Base-by-base conservation (phyloP, 2,113 vertebrate species). In the Varanus salvator region DNA sequence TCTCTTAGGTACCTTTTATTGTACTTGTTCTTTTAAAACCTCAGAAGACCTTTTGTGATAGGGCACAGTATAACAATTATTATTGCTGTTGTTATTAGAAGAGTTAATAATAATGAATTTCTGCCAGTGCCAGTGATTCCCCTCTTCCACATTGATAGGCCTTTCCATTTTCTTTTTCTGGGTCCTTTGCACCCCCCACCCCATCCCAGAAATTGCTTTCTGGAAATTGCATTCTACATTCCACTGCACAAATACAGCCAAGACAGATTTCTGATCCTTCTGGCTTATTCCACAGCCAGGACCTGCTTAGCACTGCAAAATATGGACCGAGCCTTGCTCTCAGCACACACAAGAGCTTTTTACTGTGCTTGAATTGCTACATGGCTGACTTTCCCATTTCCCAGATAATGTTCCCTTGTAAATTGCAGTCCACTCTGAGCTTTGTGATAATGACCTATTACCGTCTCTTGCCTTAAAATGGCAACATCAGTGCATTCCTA, bases 401-500 rank as follows among this genome's bases (percentile, higher is more conserved):
- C 86, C 23, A 78, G 57, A 84, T 91, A 91, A 87, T 71, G 38
- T 92, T 91, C 4, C 34, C 19, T 74, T 27, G 2, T 52, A 71
- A 27, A 31, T 29, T 75, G 1, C 48, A 78, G 27, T 23, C 48
- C 38, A 80, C 34, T 85, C 9, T 6, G 83, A 83, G 44, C 57
- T 60, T 80, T 0, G 80, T 34, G 27, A 17, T 19, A 83, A 5
- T 75, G 8, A 68, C 80, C 90, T 84, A 74, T 90, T 87, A 92
- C 12, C 77, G 34, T n/a, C 80, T 48, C 15, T 9, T 85, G 69
- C n/a, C 89, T 91, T 85, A 69, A 93, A 94, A 76, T 50, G 12
- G 27, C 48, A 93, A 85, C 1, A 60, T 82, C 68, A 90, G 14
- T 86, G 72, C 5, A 77, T 93, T 94, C 86, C 85, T 80, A 84